Base-by-base conservation (phyloP, 92 coral and sea anemone genomes). In the Actinernus sp. region DNA sequence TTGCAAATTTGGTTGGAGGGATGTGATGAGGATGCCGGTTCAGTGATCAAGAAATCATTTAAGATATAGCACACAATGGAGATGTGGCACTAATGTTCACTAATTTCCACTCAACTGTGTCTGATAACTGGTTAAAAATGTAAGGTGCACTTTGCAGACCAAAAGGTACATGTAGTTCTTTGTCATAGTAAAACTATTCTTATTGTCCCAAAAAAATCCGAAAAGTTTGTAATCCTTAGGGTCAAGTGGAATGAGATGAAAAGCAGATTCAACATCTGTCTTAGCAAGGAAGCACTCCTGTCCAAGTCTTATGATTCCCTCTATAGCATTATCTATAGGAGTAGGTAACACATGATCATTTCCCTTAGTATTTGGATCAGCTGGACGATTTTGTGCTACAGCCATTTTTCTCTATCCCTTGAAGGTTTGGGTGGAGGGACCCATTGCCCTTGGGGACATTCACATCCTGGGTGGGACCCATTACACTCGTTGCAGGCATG, bases 381-480 rank as follows among this genome's bases (percentile, higher is more conserved):
- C n/a, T n/a, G n/a, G n/a, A n/a, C n/a, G n/a, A n/a, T n/a, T n/a
- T n/a, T n/a, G n/a, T n/a, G n/a, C n/a, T n/a, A n/a, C n/a, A n/a
- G n/a, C n/a, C n/a, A n/a, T n/a, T n/a, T n/a, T n/a, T n/a, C n/a
- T n/a, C n/a, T n/a, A 34, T 34, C 14, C 41, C 41, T 34, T 6
- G 41, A 34, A 34, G 14, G 14, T 14, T 14, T 34, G 14, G 41
- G 41, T 34, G 41, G 8, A 34, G 8, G 41, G 14, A 14, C 14
- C 41, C 41, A 14, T 34, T 34, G 41, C 8, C 41, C 8, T 34
- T 34, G 6, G 14, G 41, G 41, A 17, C 64, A 57, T 20, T 14
- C 47, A 1, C 18, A 27, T 22, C 64, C 47, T 6, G 64, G 47
- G 64, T 57, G 64, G 22, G 41, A 0, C 22, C 64, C 64, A 5